Percentiles rank a stretch among this genome's conserved stretches.
phyloP scores from a whole-genome alignment of 2,888 invertebrate species.

The Tillus elongatus region DNA sequence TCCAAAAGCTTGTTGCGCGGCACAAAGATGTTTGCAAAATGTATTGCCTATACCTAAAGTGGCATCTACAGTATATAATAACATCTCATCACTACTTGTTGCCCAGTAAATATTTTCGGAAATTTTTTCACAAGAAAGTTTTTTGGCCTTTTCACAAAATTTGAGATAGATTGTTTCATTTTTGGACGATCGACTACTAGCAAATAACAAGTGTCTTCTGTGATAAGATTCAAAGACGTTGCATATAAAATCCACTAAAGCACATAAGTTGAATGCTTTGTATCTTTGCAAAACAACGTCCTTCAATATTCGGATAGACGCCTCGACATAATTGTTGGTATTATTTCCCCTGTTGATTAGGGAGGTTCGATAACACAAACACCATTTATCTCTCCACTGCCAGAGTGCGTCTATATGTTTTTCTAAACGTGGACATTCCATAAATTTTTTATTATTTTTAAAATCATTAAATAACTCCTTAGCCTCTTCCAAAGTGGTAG shows the following conservation, averaged over 20 bases:
- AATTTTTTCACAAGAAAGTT: neutral
- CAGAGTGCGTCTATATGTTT: neutral
- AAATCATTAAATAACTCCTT: too few species aligned
- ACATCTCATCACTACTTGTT: slow-evolving; percentile 1
- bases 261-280: slow-evolving; percentile 22
- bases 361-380: slow-evolving; percentile 15
- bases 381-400: slow-evolving; percentile 16
- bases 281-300: slow-evolving; percentile 20
- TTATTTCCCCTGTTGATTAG: slow-evolving; percentile 19
- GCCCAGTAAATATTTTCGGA: slow-evolving; percentile 3
- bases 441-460: too few species aligned
- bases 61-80: slow-evolving; percentile 7
- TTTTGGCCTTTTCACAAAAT: neutral
- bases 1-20: slow-evolving; percentile 5
- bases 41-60: slow-evolving; percentile 2
- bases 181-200: slow-evolving; percentile 11
- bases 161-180: slow-evolving; percentile 4
- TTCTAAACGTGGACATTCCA: too few species aligned
- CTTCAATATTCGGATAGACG: slow-evolving; percentile 21
- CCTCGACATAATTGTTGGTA: slow-evolving; percentile 21
- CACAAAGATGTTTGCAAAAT: slow-evolving; percentile 9
- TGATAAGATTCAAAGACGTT: slow-evolving; percentile 14
- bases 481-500: too few species aligned
- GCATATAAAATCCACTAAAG: slow-evolving; percentile 14
- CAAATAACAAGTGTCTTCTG: slow-evolving; percentile 11